A percentile compares a stretch with the other conserved stretches of the same genome.
These are phyloP conservation scores for Girardia tigrina DNA, from an alignment of 2,888 invertebrate species.

Conservation along the genomic window DNA sequence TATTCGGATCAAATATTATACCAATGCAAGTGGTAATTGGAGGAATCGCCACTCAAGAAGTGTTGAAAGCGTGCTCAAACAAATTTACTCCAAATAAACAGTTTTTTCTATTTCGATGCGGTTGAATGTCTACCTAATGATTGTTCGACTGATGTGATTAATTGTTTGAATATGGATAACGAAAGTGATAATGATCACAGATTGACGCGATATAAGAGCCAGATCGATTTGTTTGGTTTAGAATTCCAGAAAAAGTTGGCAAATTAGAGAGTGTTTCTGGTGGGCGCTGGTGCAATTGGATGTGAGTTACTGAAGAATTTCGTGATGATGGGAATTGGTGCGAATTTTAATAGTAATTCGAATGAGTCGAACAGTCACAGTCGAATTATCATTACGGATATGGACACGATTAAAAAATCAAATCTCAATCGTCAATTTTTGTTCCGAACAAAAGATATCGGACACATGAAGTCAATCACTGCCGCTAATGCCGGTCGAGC, in stretches of 20 bases:
- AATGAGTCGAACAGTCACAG: slow-evolving; percentile 40
- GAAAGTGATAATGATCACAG: slow-evolving; percentile 55
- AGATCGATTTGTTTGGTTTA: slow-evolving; percentile 78
- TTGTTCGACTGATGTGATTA: no score
- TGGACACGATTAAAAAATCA: slow-evolving; percentile 51
- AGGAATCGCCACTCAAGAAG: slow-evolving; percentile 91
- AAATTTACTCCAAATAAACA: slow-evolving; percentile 83
- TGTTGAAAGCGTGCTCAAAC: slow-evolving; percentile 83
- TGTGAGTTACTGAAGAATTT: slow-evolving; percentile 96
- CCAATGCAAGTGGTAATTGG: slow-evolving; percentile 72
- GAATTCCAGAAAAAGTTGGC: slow-evolving; percentile 62
- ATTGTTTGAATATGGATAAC: no score
- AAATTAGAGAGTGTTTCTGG: slow-evolving; percentile 39
- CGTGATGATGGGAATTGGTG: slow-evolving; percentile 88
- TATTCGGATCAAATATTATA: slow-evolving; percentile 55
- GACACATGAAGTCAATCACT: slow-evolving; percentile 46
- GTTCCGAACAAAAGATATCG: slow-evolving; percentile 48
- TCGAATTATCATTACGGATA: slow-evolving; percentile 44
- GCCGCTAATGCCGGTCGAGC: slow-evolving; percentile 44
- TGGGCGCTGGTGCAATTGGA: slow-evolving; percentile 58
- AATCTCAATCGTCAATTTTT: slow-evolving; percentile 51
- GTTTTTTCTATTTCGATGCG: slow-evolving; percentile 86
- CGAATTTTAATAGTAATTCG: no score
- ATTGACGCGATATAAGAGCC: slow-evolving; percentile 60
- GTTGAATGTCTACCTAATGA: slow-evolving; percentile 70